Percentiles rank a stretch among this genome's conserved stretches.
These are phyloP conservation scores for Aporophyla lueneburgensis DNA, from an alignment of 2,888 invertebrate species.

Conservation along the genomic window DNA sequence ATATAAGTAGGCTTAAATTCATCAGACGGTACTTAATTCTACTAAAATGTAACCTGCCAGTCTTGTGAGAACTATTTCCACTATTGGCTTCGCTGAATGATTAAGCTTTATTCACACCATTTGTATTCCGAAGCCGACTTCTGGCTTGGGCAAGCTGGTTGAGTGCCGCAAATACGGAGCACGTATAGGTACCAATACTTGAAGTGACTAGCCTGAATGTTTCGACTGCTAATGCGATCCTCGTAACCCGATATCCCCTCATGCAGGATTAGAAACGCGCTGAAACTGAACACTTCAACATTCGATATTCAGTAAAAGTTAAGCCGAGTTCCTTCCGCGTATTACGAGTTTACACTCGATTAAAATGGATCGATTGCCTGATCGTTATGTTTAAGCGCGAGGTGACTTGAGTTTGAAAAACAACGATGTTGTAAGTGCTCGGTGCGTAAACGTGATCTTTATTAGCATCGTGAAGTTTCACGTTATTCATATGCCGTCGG, in stretches of 20 bases:
- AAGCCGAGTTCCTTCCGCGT: conserved; percentile 17
- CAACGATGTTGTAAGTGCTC: conserved; percentile 59
- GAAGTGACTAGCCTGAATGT: conserved; percentile 36
- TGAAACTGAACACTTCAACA: conserved; percentile 33
- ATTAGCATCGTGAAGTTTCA: conserved; percentile 67
- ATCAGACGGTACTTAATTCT: conserved; percentile 12
- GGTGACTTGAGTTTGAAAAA: conserved; percentile 60
- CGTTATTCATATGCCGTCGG: conserved; percentile 44
- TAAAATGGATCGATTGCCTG: conserved; percentile 69
- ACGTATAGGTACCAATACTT: background rate
- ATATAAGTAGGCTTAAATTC: conserved; percentile 28
- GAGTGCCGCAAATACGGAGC: background rate
- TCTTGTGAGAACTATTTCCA: background rate
- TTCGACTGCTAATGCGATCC: conserved; percentile 49
- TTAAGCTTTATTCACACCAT: conserved; percentile 24
- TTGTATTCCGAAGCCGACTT: conserved; percentile 33
- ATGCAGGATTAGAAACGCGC: conserved; percentile 33
- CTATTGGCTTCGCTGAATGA: conserved; percentile 12
- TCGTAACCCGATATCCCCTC: conserved; percentile 33
- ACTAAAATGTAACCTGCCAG: conserved; percentile 6
- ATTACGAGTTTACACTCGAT: conserved; percentile 62
- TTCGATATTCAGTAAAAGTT: conserved; percentile 42
- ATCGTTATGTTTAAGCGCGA: conserved; percentile 42
- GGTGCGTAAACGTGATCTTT: conserved; percentile 69
- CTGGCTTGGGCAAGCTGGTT: conserved; percentile 7